Percentiles rank a stretch among this genome's conserved stretches.
Evolutionary conservation across 2,888 invertebrate genomes (phyloP).

Genomic region (Netelia fuscicornis): DNA sequence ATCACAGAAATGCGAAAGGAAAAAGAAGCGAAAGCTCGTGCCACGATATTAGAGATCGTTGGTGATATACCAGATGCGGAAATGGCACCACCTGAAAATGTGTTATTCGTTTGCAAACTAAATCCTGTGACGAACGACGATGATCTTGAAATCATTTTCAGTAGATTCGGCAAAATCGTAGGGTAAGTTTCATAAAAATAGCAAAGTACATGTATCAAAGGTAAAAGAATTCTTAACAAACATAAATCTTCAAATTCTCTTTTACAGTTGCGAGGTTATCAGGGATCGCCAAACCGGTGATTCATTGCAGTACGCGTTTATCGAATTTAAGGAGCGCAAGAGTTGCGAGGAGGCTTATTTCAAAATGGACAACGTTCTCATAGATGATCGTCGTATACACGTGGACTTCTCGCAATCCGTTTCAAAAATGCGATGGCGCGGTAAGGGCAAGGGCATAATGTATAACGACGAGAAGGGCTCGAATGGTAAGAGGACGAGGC

Average conservation of each 20-base stretch:
- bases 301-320: conserved; percentile 99
- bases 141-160: conserved; percentile 98
- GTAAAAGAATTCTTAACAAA: conserved; percentile 91
- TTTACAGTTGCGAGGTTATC: conserved; percentile 95
- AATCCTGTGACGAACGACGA: conserved; percentile 99
- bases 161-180: conserved; percentile 96
- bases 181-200: conserved; percentile 82
- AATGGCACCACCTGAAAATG: conserved; percentile 99
- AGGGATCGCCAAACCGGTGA: conserved; percentile 96
- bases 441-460: conserved; percentile 93
- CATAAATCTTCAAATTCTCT: conserved; percentile 9
- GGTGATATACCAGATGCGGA: conserved; percentile 99
- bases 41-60: conserved; percentile 99
- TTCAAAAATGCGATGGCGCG: conserved; percentile 96
- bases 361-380: conserved; percentile 99
- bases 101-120: conserved; percentile 99
- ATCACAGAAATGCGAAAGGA: conserved; percentile 94
- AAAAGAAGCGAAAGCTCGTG: conserved; percentile 97
- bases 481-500: conserved; percentile 62
- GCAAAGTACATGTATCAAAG: background rate
- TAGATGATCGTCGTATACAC: conserved; percentile 99
- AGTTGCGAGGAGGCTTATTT: conserved; percentile 99
- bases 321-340: conserved; percentile 97
- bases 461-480: conserved; percentile 84
- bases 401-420: conserved; percentile 99